Evolutionary conservation across 2,113 vertebrate genomes (phyloP).

Genomic region (Anarrhichthys ocellatus): DNA sequence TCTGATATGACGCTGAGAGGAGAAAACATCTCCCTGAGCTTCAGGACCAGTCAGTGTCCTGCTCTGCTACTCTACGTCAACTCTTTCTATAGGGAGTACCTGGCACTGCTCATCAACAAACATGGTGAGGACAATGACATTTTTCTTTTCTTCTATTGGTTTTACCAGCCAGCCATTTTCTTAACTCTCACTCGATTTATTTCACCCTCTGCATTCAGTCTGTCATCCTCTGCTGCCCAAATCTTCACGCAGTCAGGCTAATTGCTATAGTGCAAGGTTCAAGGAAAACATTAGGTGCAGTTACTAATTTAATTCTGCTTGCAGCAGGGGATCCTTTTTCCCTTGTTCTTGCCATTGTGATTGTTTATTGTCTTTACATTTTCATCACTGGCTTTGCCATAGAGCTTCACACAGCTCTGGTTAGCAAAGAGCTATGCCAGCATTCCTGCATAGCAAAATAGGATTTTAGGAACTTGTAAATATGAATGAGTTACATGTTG

Average conservation of each 20-base stretch:
- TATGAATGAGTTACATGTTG: neutral
- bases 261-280: slow-evolving; percentile 35
- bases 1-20: slow-evolving; percentile 86
- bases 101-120: slow-evolving; percentile 88
- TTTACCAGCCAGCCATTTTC: neutral
- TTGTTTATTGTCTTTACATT: slow-evolving; percentile 34
- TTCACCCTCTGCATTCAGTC: slow-evolving; percentile 31
- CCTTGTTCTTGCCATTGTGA: neutral
- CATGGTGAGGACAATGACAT: slow-evolving; percentile 85
- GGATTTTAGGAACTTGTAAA: slow-evolving; percentile 13
- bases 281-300: slow-evolving; percentile 1
- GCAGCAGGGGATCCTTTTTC: neutral
- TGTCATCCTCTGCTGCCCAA: slow-evolving; percentile 9
- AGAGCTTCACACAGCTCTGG: neutral
- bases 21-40: slow-evolving; percentile 89
- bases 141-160: neutral
- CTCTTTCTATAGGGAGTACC: slow-evolving; percentile 90
- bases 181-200: neutral
- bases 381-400: slow-evolving; percentile 2
- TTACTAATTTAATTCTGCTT: slow-evolving; percentile 15
- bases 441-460: neutral
- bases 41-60: slow-evolving; percentile 89
- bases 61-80: slow-evolving; percentile 89
- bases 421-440: slow-evolving; percentile 7
- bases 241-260: neutral